A percentile compares a stretch with the other conserved stretches of the same genome.
Evolutionary conservation across 2,113 vertebrate genomes (phyloP).

Genomic region (Stigmatopora nigra): DNA sequence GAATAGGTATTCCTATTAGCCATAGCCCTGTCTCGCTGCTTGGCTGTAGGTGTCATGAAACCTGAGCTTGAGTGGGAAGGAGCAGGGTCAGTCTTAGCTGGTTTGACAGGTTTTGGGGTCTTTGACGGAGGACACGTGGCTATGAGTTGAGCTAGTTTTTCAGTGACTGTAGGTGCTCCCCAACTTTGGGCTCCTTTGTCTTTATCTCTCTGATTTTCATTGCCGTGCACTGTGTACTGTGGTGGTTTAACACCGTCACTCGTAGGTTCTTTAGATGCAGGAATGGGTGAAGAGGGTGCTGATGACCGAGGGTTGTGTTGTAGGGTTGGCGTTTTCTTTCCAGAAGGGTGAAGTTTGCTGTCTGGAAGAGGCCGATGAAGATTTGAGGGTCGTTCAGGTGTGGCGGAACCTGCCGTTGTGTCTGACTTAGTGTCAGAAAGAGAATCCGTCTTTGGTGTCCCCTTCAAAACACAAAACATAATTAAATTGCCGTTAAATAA

Average conservation of each 20-base stretch:
- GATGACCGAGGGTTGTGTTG: constrained; percentile 52
- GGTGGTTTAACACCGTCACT: constrained; percentile 71
- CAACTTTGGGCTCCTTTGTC: constrained; percentile 73
- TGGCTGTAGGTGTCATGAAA: constrained; percentile 69
- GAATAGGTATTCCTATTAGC: constrained; percentile 74
- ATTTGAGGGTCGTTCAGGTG: constrained; percentile 67
- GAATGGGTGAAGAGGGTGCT: constrained; percentile 48
- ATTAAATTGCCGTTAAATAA: background rate
- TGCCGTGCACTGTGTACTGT: constrained; percentile 52
- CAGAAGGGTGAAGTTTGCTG: constrained; percentile 62
- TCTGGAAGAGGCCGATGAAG: constrained; percentile 64
- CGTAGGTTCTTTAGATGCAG: constrained; percentile 57
- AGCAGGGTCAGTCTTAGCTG: constrained; percentile 52
- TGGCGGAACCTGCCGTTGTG: constrained; percentile 46
- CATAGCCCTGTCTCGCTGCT: constrained; percentile 68
- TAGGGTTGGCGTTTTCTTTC: constrained; percentile 63
- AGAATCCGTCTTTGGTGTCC: constrained; percentile 65
- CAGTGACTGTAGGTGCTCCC: constrained; percentile 81
- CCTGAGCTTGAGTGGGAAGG: constrained; percentile 59
- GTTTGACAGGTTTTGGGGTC: constrained; percentile 84
- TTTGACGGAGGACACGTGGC: constrained; percentile 92
- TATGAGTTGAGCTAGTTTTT: constrained; percentile 93
- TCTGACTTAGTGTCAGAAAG: constrained; percentile 70
- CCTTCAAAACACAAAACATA: constrained; percentile 43
- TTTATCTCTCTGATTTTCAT: constrained; percentile 77